Percentiles rank a stretch among this genome's conserved stretches.
These are phyloP conservation scores for Puntigrus tetrazona DNA, from an alignment of 2,113 vertebrate species.

Conservation along the genomic window DNA sequence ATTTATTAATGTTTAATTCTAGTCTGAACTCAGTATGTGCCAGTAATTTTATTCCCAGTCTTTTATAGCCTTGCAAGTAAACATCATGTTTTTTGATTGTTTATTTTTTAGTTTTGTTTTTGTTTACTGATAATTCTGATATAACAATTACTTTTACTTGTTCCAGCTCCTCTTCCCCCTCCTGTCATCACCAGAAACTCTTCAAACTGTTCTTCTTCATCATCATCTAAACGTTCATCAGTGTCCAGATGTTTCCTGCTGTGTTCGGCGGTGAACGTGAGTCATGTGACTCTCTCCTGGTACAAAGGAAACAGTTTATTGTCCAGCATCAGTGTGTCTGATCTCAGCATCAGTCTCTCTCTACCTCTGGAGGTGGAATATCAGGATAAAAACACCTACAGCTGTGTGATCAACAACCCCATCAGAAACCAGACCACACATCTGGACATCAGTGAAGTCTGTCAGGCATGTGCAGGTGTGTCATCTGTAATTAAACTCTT, in stretches of 20 bases:
- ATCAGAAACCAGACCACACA: background rate
- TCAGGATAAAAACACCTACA: background rate
- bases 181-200: background rate
- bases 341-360: constrained; percentile 17
- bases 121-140: background rate
- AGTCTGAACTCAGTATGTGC: background rate
- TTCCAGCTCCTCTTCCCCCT: background rate
- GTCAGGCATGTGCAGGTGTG: background rate
- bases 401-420: background rate
- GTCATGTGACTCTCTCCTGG: background rate
- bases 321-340: constrained; percentile 7
- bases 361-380: constrained; percentile 7
- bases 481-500: background rate
- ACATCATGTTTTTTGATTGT: no score
- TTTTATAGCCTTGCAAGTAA: background rate
- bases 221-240: background rate
- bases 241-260: background rate
- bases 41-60: no score
- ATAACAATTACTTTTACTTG: background rate
- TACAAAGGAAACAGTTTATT: background rate
- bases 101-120: no score
- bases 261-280: background rate
- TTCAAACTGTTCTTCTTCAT: background rate
- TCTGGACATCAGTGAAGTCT: background rate
- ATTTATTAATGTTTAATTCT: background rate